Base-by-base conservation (phyloP, 2,888 invertebrate species). In the Frankliniella intonsa region DNA sequence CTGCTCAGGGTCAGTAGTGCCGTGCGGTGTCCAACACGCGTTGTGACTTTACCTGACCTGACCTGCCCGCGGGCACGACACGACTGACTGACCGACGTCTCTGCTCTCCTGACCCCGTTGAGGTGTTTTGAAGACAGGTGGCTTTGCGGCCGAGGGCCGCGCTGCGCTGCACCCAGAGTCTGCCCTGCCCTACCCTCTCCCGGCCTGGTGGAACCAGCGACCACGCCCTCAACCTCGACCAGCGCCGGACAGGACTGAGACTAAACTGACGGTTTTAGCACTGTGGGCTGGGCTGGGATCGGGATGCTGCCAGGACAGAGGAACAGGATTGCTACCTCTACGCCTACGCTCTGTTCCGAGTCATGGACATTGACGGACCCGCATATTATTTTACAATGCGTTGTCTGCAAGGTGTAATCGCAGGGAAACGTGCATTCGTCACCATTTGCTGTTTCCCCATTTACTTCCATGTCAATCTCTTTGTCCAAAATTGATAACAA, bases 1-100 rank as follows among this genome's bases (percentile, higher is more conserved):
- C 90, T 95, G 85, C 91, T 96, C 85, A 91, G 97, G 87, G 91
- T 91, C 86, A 88, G 89, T 87, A 22, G 25, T 1, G 25, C 25
- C 0, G 62, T 14, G 38, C 38, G 38, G 38, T 38, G 38, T 38
- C 2, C 38, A 38, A 3, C 5, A 38, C 38, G 38, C 5, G 38
- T 25, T 25, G 11, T 12, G 0, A 25, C 69, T 25, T 22, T 9
- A 69, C n/a, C 9, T 69, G 69, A 22, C 22, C 0, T 55, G 0
- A 19, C 55, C 12, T 0, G 55, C 55, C 19, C 0, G 0, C 19
- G 14, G 5, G 12, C 3, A 55, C 55, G 14, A 1, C 17, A 38
- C 38, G 38, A 38, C 38, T 38, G 38, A 38, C 38, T 2, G 38
- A 38, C 38, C 38, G 38, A 38, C 38, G 2, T 38, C 3, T 38